Evolutionary conservation across 2,797 vertebrate genomes (phyloP).

Genomic region (Epinephelus awoara): DNA sequence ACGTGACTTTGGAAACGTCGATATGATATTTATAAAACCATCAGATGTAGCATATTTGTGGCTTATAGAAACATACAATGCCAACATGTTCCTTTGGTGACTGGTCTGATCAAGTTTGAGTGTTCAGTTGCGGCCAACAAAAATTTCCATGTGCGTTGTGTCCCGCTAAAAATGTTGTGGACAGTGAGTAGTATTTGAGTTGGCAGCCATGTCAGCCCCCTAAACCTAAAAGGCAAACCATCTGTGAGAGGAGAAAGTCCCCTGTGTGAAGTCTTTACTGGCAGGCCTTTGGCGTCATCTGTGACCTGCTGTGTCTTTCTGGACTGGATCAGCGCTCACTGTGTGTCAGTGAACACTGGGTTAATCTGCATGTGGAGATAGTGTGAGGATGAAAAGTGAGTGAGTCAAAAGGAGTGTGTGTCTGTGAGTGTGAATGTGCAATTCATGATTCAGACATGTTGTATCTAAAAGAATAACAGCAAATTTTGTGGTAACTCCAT

Average conservation of each 20-base stretch:
- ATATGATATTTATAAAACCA: no score
- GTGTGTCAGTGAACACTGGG: conserved; percentile 11
- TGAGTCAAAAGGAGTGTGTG: conserved; percentile 10
- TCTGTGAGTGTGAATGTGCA: background rate
- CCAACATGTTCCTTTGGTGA: no score
- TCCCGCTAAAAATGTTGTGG: background rate
- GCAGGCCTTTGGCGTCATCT: conserved; percentile 45
- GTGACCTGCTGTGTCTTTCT: conserved; percentile 46
- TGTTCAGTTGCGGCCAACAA: background rate
- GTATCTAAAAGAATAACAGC: background rate
- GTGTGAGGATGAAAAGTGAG: conserved; percentile 1
- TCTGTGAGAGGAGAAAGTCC: conserved; percentile 18
- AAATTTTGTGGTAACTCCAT: background rate
- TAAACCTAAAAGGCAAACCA: background rate
- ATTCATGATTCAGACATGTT: background rate
- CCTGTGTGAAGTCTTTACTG: conserved; percentile 1
- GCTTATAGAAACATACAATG: no score
- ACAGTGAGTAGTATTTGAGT: conserved; percentile 38
- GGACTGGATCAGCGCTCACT: conserved; percentile 27
- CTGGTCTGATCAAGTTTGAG: no score
- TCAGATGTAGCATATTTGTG: no score
- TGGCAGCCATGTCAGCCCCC: conserved; percentile 23
- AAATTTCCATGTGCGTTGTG: background rate
- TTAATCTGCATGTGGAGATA: conserved; percentile 1
- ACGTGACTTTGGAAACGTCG: no score